phyloP scores from a whole-genome alignment of 2,888 invertebrate genomes.

The Lycia hirtaria region DNA sequence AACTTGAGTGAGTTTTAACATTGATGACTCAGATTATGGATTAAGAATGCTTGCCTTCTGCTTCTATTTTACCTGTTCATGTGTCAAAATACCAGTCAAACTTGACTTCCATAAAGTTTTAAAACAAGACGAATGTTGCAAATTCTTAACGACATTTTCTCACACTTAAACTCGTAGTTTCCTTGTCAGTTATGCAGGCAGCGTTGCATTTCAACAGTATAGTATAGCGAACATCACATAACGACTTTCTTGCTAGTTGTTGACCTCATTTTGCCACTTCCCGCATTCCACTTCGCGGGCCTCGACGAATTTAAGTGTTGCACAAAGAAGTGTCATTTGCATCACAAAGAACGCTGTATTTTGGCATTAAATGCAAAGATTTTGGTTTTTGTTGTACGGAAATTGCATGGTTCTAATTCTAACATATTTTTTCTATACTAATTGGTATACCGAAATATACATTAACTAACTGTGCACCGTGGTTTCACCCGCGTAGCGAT shows the following conservation, averaged over 20 bases:
- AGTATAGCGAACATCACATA: conserved; percentile 9
- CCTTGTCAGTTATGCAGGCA: background rate
- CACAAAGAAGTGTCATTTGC: conserved; percentile 28
- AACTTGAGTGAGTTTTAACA: no score
- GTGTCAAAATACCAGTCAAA: no score
- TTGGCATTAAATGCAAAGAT: background rate
- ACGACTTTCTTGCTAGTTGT: conserved; percentile 24
- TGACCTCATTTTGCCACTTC: conserved; percentile 27
- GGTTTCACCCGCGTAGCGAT: no score
- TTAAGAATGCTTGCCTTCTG: no score
- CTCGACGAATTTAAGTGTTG: conserved; percentile 14
- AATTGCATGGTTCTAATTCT: no score
- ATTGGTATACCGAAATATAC: no score
- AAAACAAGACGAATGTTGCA: background rate
- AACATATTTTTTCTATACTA: no score
- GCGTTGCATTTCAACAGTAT: background rate
- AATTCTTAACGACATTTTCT: background rate
- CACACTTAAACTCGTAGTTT: background rate
- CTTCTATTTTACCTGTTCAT: no score
- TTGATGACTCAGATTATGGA: no score
- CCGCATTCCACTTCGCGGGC: conserved; percentile 9
- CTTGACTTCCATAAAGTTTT: no score
- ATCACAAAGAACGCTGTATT: conserved; percentile 26
- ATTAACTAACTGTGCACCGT: no score
- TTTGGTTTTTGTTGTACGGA: background rate